These are phyloP conservation scores for Eulemur albifrons DNA, from an alignment of 2,797 vertebrate genomes.

Conservation along the genomic window DNA sequence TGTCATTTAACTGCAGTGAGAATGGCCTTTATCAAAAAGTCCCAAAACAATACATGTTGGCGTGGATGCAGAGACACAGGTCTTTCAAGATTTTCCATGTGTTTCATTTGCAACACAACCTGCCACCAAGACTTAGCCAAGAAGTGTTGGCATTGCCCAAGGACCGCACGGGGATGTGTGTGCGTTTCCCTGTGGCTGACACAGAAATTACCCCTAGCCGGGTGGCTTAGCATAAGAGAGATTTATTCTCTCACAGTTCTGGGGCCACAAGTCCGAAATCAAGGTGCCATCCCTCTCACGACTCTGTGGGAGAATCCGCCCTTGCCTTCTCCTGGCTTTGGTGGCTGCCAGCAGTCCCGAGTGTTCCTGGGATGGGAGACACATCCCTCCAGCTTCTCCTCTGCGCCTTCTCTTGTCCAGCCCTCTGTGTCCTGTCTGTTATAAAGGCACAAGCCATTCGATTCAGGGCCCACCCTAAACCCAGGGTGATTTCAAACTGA, in stretches of 20 bases:
- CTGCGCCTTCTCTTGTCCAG: rapidly evolving
- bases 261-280: neutral
- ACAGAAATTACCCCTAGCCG: neutral
- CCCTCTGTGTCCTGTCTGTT: neutral
- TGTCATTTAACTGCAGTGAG: too few relatives aligned
- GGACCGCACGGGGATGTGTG: too few relatives aligned
- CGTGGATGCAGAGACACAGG: too few relatives aligned
- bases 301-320: rapidly evolving
- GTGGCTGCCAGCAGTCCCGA: rapidly evolving
- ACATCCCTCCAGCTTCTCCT: rapidly evolving
- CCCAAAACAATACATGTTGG: too few relatives aligned
- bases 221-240: rapidly evolving
- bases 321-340: neutral
- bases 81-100: rapidly evolving
- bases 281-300: neutral
- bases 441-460: neutral
- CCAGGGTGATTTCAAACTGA: rapidly evolving
- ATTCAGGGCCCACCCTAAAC: rapidly evolving
- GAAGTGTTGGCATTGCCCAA: rapidly evolving
- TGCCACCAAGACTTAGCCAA: neutral
- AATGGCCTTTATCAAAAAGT: too few relatives aligned
- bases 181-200: neutral
- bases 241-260: rapidly evolving
- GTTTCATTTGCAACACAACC: neutral
- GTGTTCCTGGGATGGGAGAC: rapidly evolving